Percentiles rank a stretch among this genome's conserved stretches.
These are phyloP conservation scores for Xyrauchen texanus DNA, from an alignment of 2,113 vertebrate genomes.

Conservation along the genomic window DNA sequence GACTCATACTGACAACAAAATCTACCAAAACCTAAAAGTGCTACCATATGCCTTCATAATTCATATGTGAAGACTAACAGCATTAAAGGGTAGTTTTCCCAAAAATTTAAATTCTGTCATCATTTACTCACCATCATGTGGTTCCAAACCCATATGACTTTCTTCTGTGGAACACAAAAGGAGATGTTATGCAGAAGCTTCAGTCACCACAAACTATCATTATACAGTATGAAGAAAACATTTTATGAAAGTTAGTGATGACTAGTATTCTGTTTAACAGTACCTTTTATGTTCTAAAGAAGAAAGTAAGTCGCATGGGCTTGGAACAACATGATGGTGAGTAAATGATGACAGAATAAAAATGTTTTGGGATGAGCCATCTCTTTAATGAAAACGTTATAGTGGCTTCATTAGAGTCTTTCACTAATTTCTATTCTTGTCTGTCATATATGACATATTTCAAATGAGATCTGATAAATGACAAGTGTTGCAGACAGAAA, in stretches of 20 bases:
- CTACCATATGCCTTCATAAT: conserved; percentile 1
- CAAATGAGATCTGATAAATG: conserved; percentile 14
- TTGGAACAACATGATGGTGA: no score
- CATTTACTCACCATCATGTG: not conserved
- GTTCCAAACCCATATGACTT: not conserved
- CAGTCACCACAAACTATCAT: no score
- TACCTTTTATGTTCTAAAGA: not conserved
- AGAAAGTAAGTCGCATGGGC: no score
- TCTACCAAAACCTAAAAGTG: conserved; percentile 5
- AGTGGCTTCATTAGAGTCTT: no score
- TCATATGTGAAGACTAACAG: not conserved
- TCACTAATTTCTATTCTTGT: not conserved
- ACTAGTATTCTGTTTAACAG: no score
- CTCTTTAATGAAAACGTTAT: no score
- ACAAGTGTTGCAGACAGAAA: not conserved
- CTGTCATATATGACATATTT: conserved; percentile 4
- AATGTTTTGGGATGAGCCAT: no score
- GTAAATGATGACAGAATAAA: no score
- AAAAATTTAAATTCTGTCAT: not conserved
- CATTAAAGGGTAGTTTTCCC: not conserved
- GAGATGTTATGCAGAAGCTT: no score
- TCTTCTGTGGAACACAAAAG: no score
- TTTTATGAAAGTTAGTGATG: no score
- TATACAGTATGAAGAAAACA: no score
- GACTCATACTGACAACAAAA: conserved; percentile 38